phyloP scores from a whole-genome alignment of 2,113 vertebrate genomes.

The Apeltes quadracus region DNA sequence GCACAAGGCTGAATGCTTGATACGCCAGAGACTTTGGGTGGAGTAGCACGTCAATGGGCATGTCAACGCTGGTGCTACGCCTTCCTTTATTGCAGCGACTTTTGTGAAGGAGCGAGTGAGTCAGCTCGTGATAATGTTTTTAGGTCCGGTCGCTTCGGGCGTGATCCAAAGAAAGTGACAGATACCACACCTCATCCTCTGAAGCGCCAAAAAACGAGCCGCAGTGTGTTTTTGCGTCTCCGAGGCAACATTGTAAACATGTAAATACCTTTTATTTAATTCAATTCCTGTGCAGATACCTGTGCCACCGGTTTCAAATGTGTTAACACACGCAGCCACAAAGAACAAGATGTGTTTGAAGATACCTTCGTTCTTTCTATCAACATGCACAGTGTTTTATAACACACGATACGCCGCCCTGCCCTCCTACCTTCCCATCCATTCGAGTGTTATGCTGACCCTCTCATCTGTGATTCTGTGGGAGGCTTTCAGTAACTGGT shows the following conservation, averaged over 20 bases:
- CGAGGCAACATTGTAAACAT: not conserved
- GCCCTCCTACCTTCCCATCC: not conserved
- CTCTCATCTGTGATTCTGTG: conserved; percentile 17
- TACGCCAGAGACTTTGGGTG: conserved; percentile 11
- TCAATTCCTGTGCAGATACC: not conserved
- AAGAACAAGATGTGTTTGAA: not conserved
- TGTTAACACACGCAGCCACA: not conserved
- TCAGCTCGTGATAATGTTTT: conserved; percentile 19
- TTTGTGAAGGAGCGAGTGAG: not conserved
- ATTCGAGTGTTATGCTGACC: conserved; percentile 34
- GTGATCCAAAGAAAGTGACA: not conserved
- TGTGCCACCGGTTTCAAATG: not conserved
- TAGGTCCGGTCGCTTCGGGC: not conserved
- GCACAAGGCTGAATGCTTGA: conserved; percentile 1
- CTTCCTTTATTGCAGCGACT: conserved; percentile 27
- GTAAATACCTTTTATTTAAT: not conserved
- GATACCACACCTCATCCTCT: conserved; percentile 20
- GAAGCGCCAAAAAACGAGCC: not conserved
- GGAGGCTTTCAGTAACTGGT: conserved; percentile 12
- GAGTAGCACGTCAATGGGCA: conserved; percentile 14
- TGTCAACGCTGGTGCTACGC: conserved; percentile 3
- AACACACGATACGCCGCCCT: not conserved
- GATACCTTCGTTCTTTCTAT: not conserved
- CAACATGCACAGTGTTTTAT: not conserved
- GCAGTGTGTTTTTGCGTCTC: not conserved